phyloP scores from a whole-genome alignment of 2,888 invertebrate genomes.

The Platycheirus albimanus region DNA sequence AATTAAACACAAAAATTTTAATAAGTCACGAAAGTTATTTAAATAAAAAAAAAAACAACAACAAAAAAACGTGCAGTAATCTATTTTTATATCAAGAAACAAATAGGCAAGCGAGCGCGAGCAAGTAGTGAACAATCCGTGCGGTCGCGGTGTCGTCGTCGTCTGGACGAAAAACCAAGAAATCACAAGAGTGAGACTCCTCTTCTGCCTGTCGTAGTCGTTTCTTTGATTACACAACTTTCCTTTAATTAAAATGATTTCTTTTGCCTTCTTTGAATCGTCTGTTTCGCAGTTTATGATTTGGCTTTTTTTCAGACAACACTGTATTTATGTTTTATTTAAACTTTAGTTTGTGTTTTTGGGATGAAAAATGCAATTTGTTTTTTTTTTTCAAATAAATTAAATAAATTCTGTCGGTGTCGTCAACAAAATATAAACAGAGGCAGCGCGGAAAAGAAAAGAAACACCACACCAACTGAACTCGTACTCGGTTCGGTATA shows the following conservation, averaged over 20 bases:
- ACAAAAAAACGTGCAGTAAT: conserved; percentile 62
- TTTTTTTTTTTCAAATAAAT: conserved; percentile 30
- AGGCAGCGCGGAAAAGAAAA: conserved; percentile 17
- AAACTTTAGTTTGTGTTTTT: neutral
- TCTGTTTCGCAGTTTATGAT: conserved; percentile 4
- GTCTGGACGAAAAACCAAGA: neutral
- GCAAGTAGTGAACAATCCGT: conserved; percentile 53
- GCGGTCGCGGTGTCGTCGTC: conserved; percentile 5
- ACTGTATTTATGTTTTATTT: neutral
- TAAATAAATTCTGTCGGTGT: conserved; percentile 20
- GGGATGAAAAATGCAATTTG: conserved; percentile 4
- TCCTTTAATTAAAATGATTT: conserved; percentile 49
- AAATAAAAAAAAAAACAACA: too few relatives aligned
- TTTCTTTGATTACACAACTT: conserved; percentile 80
- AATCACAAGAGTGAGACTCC: conserved; percentile 1
- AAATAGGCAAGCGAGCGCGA: conserved; percentile 41
- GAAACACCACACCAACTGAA: conserved; percentile 36
- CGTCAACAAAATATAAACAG: conserved; percentile 30
- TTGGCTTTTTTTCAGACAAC: neutral
- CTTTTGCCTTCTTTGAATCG: neutral
- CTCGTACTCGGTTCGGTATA: conserved; percentile 9
- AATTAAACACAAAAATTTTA: conserved; percentile 23
- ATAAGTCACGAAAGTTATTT: conserved; percentile 50
- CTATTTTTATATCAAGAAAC: conserved; percentile 65
- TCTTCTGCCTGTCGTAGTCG: conserved; percentile 72